Base-by-base conservation (phyloP, 2,797 vertebrate species). In the Dromococcyx pavoninus region DNA sequence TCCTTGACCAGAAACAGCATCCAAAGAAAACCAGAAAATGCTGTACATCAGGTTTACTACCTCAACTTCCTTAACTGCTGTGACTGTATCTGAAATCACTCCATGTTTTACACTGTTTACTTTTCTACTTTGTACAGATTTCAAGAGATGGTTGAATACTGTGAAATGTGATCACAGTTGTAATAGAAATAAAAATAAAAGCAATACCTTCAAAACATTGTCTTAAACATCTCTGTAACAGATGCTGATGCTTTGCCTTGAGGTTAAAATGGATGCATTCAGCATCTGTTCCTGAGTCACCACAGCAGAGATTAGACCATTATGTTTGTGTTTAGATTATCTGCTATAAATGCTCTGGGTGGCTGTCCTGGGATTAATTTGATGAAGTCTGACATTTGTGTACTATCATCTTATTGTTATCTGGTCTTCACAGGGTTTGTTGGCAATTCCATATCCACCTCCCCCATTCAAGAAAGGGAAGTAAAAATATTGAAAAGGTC, bases 251-350 rank as follows among this genome's bases (percentile, higher is more conserved):
- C 35, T 95, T 54, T 90, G 85, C 79, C 72, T 51, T 46, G 50
- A 70, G 77, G 62, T 85, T 73, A 84, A 60, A 25, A 67, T 39
- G 8, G 74, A 89, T 82, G 46, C 72, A 88, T 12, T 90, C 84
- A 35, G 56, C 83, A 67, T 95, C 73, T 94, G 90, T 35, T 84
- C 82, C 84, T 89, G 86, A 90, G 32, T 91, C 85, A 88, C 87
- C 69, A 41, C 57, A 79, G 74, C 86, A 87, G 84, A 94, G 94
- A 97, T 95, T 94, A 96, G 88, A 75, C 69, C 4, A 8, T 28
- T 64, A 76, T 91, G 95, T 96, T 96, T 94, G 86, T 96, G 88
- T 96, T 94, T 80, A 44, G 90, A 89, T 96, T 95, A 96, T 92
- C 91, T 83, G 73, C 92, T 94, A 78, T 17, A 89, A 97, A 97